Evolutionary conservation across 2,797 vertebrate genomes (phyloP).

Genomic region (Muscicapa comitata): DNA sequence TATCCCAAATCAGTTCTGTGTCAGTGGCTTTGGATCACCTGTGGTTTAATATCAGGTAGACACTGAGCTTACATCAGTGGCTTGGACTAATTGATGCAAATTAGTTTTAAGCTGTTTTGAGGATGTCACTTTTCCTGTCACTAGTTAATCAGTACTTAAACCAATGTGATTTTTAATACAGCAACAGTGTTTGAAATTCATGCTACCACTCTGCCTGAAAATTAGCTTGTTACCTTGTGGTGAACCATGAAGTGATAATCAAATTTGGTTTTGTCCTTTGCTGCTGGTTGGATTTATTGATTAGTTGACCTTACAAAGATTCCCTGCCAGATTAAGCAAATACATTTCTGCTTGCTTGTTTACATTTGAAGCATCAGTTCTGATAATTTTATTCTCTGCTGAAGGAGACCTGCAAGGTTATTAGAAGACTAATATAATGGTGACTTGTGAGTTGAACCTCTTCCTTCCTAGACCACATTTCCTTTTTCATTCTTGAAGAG

Average conservation of each 20-base stretch:
- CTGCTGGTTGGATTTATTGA: conserved; percentile 20
- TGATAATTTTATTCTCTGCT: background rate
- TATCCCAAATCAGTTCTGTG: background rate
- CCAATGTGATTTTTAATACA: background rate
- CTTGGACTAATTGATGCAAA: background rate
- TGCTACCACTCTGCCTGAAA: background rate
- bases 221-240: background rate
- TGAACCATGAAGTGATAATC: conserved; percentile 3
- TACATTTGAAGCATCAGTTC: background rate
- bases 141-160: background rate
- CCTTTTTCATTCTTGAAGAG: background rate
- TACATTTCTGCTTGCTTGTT: background rate
- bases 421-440: background rate
- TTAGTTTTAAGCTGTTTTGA: background rate
- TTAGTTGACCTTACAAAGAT: conserved; percentile 19
- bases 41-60: background rate
- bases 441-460: background rate
- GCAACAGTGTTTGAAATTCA: background rate
- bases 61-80: background rate
- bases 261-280: conserved; percentile 26
- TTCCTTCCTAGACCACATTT: background rate
- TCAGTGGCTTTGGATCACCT: background rate
- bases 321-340: background rate
- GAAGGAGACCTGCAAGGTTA: background rate
- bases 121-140: background rate